A percentile compares a stretch with the other conserved stretches of the same genome.
Conservation (phyloP, 2,797 vertebrate genomes). For the Melanotaenia parkinsoni region DNA sequence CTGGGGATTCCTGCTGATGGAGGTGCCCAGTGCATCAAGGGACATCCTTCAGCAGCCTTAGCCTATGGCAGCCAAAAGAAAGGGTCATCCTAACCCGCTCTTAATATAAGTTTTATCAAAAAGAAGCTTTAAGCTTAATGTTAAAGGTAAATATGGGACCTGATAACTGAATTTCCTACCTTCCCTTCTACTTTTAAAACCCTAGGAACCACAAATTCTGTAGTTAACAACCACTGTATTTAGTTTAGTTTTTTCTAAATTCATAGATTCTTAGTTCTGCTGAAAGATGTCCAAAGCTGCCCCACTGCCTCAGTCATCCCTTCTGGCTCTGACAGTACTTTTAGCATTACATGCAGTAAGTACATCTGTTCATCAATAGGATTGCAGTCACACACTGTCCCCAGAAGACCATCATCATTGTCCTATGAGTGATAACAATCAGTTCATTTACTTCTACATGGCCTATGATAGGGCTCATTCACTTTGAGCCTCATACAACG, state of each 20-base stretch:
- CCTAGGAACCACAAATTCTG: too few relatives aligned
- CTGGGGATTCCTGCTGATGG: too few relatives aligned
- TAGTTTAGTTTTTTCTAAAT: neutral
- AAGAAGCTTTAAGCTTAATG: too few relatives aligned
- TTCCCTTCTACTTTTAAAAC: too few relatives aligned
- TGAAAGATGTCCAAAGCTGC: neutral
- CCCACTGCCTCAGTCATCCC: neutral
- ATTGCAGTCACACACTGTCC: conserved; percentile 27
- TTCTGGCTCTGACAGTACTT: conserved; percentile 10
- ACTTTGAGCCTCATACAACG: conserved; percentile 58
- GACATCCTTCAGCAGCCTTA: too few relatives aligned
- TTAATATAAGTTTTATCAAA: too few relatives aligned
- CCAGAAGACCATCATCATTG: conserved; percentile 50
- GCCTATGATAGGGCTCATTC: conserved; percentile 67
- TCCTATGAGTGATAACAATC: conserved; percentile 62
- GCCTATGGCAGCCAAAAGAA: too few relatives aligned
- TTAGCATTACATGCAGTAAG: conserved; percentile 25
- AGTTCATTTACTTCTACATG: conserved; percentile 69
- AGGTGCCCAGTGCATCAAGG: too few relatives aligned
- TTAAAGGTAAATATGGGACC: too few relatives aligned
- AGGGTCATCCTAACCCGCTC: too few relatives aligned
- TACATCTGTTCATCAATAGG: conserved; percentile 38
- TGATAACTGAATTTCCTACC: too few relatives aligned
- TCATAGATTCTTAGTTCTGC: neutral
- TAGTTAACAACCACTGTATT: neutral